These are phyloP conservation scores for Mastigias papua DNA, from an alignment of 30 jellyfish, hydroid and myxozoan genomes.

Conservation along the genomic window DNA sequence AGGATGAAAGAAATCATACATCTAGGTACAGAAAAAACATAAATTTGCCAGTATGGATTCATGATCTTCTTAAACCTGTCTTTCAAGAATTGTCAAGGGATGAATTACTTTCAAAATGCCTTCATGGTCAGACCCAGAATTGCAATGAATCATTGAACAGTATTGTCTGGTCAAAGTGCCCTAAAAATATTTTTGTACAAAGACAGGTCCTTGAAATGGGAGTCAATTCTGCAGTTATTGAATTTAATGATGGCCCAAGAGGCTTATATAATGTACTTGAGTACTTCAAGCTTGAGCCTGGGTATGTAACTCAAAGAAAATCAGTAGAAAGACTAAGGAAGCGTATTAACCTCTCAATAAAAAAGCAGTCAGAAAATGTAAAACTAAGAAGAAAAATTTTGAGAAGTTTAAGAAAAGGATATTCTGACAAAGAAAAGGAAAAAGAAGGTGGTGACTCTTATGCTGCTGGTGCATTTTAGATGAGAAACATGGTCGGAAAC, in stretches of 20 bases:
- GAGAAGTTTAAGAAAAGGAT: conserved; percentile 13
- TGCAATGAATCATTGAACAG: conserved; percentile 14
- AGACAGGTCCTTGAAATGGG: conserved; percentile 26
- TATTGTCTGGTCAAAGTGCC: conserved; percentile 24
- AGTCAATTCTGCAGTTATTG: conserved; percentile 26
- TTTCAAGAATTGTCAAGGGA: not conserved
- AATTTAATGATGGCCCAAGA: conserved; percentile 14
- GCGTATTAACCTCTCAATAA: not conserved
- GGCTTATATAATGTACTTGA: conserved; percentile 11
- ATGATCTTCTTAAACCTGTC: not conserved
- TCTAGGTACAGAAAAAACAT: not conserved
- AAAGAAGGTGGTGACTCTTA: conserved; percentile 9
- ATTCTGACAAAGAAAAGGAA: conserved; percentile 1
- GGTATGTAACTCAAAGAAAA: not conserved
- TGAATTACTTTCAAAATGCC: conserved; percentile 25
- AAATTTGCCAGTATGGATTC: not conserved
- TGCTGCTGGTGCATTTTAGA: conserved; percentile 24
- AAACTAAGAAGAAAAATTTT: conserved; percentile 10
- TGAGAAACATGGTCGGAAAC: too few species aligned
- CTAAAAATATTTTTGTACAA: conserved; percentile 4
- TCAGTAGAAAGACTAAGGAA: not conserved
- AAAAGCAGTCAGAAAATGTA: too few species aligned
- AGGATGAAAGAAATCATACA: not conserved
- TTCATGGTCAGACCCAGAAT: conserved; percentile 39
- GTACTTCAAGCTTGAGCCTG: not conserved